A percentile compares a stretch with the other conserved stretches of the same genome.
These are phyloP conservation scores for Drosophila athabasca DNA, from an alignment of 1,140 invertebrate genomes.

Conservation along the genomic window DNA sequence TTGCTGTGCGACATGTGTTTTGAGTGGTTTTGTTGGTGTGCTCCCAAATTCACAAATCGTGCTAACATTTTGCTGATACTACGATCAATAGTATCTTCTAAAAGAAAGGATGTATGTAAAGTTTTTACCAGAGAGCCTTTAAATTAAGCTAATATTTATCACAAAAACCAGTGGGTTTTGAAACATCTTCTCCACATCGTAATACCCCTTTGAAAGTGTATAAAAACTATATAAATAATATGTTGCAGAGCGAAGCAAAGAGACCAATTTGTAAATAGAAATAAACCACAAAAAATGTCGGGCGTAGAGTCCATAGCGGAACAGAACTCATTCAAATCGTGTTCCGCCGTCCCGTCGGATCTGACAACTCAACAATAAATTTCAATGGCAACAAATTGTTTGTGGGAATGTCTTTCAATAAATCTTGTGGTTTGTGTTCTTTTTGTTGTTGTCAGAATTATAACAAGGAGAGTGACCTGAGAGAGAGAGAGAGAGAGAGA, in stretches of 20 bases:
- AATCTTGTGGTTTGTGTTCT: constrained; percentile 39
- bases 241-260: not conserved
- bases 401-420: constrained; percentile 44
- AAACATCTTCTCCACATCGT: too few species aligned
- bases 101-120: too few species aligned
- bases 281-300: constrained; percentile 43
- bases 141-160: too few species aligned
- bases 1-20: too few species aligned
- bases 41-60: too few species aligned
- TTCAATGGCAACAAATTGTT: constrained; percentile 65
- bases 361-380: constrained; percentile 36
- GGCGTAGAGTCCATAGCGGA: constrained; percentile 32
- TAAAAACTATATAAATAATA: constrained; percentile 15
- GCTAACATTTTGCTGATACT: too few species aligned
- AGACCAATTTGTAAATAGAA: constrained; percentile 40
- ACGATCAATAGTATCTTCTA: too few species aligned
- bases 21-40: too few species aligned
- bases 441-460: constrained; percentile 28
- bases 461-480: constrained; percentile 32
- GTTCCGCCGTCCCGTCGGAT: constrained; percentile 16
- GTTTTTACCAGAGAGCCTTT: too few species aligned
- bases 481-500: constrained; percentile 17
- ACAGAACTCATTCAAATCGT: constrained; percentile 47
- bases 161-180: too few species aligned
- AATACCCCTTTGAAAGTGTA: too few species aligned